These are phyloP conservation scores for Eremobia ochroleuca DNA, from an alignment of 2,888 invertebrate genomes.

Conservation along the genomic window DNA sequence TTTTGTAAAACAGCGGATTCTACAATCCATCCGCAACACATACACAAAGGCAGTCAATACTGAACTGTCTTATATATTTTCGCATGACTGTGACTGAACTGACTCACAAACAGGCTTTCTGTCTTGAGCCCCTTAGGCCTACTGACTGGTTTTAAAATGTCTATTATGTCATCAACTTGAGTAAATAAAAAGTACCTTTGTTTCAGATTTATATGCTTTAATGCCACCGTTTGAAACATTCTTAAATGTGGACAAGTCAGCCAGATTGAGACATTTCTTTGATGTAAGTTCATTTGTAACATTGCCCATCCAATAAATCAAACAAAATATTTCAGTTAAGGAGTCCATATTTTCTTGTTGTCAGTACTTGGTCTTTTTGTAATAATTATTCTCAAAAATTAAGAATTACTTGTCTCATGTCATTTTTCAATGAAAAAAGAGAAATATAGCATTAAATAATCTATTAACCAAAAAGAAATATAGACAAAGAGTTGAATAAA, in stretches of 20 bases:
- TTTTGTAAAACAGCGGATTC: too few relatives aligned
- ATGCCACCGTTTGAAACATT: slow-evolving; percentile 97
- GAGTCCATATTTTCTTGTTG: not conserved
- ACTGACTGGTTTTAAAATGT: not conserved
- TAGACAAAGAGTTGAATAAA: not conserved
- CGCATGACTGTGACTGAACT: not conserved
- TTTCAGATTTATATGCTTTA: slow-evolving; percentile 94
- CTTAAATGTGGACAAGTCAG: slow-evolving; percentile 94
- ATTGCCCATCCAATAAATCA: not conserved
- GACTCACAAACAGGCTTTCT: not conserved
- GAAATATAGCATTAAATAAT: not conserved
- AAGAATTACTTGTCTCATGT: too few relatives aligned
- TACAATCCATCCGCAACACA: too few relatives aligned
- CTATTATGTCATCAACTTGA: not conserved
- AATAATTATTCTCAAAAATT: not conserved
- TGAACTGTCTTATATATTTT: not conserved
- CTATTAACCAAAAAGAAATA: not conserved
- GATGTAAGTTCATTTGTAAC: slow-evolving; percentile 91
- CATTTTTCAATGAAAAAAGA: not conserved
- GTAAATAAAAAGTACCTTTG: slow-evolving; percentile 48
- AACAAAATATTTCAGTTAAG: not conserved
- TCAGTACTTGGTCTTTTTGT: not conserved
- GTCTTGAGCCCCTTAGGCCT: not conserved
- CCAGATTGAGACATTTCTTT: slow-evolving; percentile 95
- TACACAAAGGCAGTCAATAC: not conserved